Base-by-base conservation (phyloP, 2,113 vertebrate species). In the Hypocryptadius cinnamomeus region DNA sequence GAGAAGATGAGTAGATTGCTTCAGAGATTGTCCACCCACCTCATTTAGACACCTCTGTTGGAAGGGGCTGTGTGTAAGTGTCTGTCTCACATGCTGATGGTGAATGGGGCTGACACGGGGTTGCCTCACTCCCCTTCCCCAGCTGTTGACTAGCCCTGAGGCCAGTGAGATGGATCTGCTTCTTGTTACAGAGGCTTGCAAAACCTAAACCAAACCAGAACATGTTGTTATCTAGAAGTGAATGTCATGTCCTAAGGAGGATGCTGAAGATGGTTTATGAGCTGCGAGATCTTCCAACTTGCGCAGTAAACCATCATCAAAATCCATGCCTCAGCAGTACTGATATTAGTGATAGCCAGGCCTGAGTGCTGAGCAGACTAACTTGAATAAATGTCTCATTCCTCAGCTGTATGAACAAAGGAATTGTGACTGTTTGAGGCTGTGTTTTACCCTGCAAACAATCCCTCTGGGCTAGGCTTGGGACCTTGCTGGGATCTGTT, bases 141-240 rank as follows among this genome's bases (percentile, higher is more conserved):
- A 66, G 54, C 51, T 15, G 3, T 5, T 73, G 60, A 31, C 39
- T 31, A 37, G 87, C 48, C 44, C n/a, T 1, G 1, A 81, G 24
- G 77, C 47, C 47, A 42, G n/a, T 28, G 44, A 68, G 33, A 45
- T 22, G 35, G 30, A 39, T 92, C 72, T 88, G 69, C 48, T 79
- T 91, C 84, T 87, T 6, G 6, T 80, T 79, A 66, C 15, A 60
- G 57, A 81, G 47, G 44, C 73, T 72, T 95, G 44, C 57, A 92
- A 89, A 91, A 78, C 25, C 44, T 78, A 87, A 92, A 81, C 45
- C 65, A 89, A 78, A 89, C 39, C 85, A 91, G 45, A 85, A 13
- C 8, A 15, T 37, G 11, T 33, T 72, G 61, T 61, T 85, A 87
- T 85, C 65, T 94, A 79, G 72, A 94, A 95, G 40, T 16, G 50